Evolutionary conservation across 2,797 vertebrate species (phyloP).

Genomic region (Platalea minor): DNA sequence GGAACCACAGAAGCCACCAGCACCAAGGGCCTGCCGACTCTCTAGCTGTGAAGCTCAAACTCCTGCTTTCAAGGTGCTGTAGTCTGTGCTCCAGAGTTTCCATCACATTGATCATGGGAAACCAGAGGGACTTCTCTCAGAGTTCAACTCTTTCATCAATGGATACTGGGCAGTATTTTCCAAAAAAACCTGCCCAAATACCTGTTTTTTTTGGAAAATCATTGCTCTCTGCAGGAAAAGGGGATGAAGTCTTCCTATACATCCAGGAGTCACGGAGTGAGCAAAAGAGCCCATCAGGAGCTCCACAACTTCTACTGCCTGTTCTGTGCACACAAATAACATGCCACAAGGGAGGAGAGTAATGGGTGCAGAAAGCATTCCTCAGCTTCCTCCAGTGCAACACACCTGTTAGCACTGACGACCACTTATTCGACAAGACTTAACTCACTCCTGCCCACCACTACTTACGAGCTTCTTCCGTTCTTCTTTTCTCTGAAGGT

Average conservation of each 20-base stretch:
- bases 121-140: not conserved
- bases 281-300: not conserved
- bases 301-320: not conserved
- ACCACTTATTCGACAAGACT: not conserved
- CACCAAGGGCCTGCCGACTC: not conserved
- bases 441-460: not conserved
- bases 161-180: not conserved
- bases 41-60: not conserved
- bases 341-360: not conserved
- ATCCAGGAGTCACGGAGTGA: not conserved
- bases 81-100: not conserved
- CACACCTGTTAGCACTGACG: fast-evolving
- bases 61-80: not conserved
- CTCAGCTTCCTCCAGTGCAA: not conserved
- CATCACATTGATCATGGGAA: not conserved
- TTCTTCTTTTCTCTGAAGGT: conserved; percentile 90
- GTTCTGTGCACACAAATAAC: not conserved
- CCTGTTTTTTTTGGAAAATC: not conserved
- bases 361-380: fast-evolving
- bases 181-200: not conserved
- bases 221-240: not conserved
- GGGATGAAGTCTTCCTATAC: not conserved
- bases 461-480: conserved; percentile 91
- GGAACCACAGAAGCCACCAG: not conserved
- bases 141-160: not conserved